Percentiles rank a stretch among this genome's conserved stretches.
These are phyloP conservation scores for Microcebus tavaratra DNA, from an alignment of 2,113 vertebrate genomes.

Conservation along the genomic window DNA sequence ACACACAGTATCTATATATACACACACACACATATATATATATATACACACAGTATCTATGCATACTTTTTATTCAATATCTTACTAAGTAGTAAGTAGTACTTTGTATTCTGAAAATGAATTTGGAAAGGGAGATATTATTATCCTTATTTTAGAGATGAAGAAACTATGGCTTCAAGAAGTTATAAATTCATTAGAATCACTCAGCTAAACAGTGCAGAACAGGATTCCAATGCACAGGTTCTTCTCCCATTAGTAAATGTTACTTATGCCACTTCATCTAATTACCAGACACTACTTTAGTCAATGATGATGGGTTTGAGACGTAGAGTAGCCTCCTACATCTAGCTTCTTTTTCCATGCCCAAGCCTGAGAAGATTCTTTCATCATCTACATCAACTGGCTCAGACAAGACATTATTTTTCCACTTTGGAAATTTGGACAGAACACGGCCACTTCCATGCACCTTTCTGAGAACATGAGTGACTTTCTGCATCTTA, in stretches of 20 bases:
- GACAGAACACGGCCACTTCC: not conserved
- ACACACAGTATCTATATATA: not conserved
- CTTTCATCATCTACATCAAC: not conserved
- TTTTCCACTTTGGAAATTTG: not conserved
- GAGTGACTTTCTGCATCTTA: not conserved
- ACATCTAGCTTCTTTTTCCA: not conserved
- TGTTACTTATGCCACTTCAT: not conserved
- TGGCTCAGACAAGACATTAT: not conserved
- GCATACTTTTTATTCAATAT: not conserved
- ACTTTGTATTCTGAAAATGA: not conserved
- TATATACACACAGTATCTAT: not conserved
- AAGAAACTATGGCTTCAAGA: not conserved
- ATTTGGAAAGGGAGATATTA: not conserved
- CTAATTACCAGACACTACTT: not conserved
- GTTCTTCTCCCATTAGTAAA: not conserved
- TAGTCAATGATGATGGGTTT: not conserved
- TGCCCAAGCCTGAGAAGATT: not conserved
- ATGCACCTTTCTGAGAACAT: not conserved
- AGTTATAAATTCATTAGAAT: not conserved
- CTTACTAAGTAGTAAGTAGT: not conserved
- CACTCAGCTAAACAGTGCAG: not conserved
- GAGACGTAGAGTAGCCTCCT: not conserved
- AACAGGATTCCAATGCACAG: not conserved
- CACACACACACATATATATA: too few species aligned
- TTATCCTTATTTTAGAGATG: not conserved